Evolutionary conservation across 2,888 invertebrate genomes (phyloP).

Genomic region (Nymphalis urticae): DNA sequence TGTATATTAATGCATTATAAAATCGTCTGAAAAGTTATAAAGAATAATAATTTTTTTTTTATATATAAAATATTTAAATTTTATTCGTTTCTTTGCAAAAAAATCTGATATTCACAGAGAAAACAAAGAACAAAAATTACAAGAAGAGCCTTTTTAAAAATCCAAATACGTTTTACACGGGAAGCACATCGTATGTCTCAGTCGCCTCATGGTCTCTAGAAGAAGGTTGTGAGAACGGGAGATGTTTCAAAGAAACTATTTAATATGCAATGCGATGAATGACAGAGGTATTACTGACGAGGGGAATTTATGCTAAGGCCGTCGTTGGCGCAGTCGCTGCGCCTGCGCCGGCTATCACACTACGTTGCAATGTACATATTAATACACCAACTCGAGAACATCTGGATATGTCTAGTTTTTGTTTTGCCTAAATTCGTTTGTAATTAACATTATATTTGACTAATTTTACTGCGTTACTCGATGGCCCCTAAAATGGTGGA

Average conservation of each 20-base stretch:
- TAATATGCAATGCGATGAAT: slow-evolving; percentile 43
- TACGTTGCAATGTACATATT: slow-evolving; percentile 18
- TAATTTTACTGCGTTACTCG: too few relatives aligned
- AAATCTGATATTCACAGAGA: not conserved
- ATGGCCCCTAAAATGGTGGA: too few relatives aligned
- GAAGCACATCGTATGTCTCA: slow-evolving; percentile 23
- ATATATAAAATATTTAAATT: too few relatives aligned
- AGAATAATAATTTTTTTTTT: too few relatives aligned
- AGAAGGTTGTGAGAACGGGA: slow-evolving; percentile 32
- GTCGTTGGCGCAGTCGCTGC: slow-evolving; percentile 36
- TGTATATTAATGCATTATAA: too few relatives aligned
- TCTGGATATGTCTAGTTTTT: not conserved
- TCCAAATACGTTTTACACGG: slow-evolving; percentile 29
- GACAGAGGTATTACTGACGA: slow-evolving; percentile 41
- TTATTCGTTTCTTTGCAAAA: not conserved
- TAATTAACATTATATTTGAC: slow-evolving; percentile 7
- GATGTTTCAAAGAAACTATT: slow-evolving; percentile 41
- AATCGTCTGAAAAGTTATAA: too few relatives aligned
- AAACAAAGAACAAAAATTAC: slow-evolving; percentile 14
- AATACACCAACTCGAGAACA: not conserved
- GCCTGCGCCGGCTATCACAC: slow-evolving; percentile 36
- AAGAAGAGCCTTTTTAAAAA: slow-evolving; percentile 26
- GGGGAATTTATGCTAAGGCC: slow-evolving; percentile 44
- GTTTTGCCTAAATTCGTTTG: slow-evolving; percentile 8
- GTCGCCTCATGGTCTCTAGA: slow-evolving; percentile 26